phyloP scores from a whole-genome alignment of 2,113 vertebrate species.

The Urocitellus parryii region DNA sequence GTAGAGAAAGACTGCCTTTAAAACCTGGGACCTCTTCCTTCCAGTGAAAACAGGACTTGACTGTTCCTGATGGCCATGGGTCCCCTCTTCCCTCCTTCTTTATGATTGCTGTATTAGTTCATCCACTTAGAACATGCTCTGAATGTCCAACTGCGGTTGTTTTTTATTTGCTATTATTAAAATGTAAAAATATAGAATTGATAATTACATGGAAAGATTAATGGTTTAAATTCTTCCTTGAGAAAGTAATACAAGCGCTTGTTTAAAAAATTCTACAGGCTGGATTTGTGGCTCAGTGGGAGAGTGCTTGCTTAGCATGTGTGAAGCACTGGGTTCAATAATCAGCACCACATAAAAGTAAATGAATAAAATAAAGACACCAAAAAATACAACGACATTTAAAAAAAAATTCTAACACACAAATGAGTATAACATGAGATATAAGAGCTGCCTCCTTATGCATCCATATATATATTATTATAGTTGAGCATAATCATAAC shows the following conservation, averaged over 20 bases:
- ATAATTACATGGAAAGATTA: not conserved
- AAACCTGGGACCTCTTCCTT: not conserved
- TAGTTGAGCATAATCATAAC: not conserved
- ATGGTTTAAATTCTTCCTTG: not conserved
- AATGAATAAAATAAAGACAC: too few relatives aligned
- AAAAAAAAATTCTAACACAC: slow-evolving; percentile 2
- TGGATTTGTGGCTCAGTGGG: too few relatives aligned
- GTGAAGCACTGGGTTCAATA: too few relatives aligned
- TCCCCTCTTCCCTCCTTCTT: not conserved
- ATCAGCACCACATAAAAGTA: too few relatives aligned
- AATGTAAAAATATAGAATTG: not conserved
- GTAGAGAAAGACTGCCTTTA: not conserved
- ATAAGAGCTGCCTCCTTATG: not conserved
- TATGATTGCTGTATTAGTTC: not conserved
- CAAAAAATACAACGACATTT: too few relatives aligned
- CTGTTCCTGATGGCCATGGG: not conserved
- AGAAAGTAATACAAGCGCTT: not conserved
- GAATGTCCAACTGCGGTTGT: not conserved
- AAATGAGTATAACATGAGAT: not conserved
- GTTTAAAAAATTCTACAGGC: not conserved
- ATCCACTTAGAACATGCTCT: not conserved
- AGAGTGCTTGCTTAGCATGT: too few relatives aligned
- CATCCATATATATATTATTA: not conserved
- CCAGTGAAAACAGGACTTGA: not conserved
- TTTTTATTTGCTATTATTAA: not conserved